A percentile compares a stretch with the other conserved stretches of the same genome.
phyloP scores from a whole-genome alignment of 2,888 invertebrate genomes.

The Camponotus fellah region DNA sequence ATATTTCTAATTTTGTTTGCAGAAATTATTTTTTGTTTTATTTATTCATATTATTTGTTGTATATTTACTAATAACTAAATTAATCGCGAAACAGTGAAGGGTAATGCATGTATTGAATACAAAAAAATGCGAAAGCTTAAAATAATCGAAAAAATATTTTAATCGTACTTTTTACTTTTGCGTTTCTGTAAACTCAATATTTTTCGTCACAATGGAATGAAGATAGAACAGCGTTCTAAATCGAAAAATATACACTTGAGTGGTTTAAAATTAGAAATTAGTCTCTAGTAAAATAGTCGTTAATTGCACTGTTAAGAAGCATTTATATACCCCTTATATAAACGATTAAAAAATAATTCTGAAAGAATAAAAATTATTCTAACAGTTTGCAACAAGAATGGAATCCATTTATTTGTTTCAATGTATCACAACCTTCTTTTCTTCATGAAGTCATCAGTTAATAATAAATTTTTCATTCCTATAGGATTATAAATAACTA shows the following conservation, averaged over 20 bases:
- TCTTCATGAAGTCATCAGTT: slow-evolving; percentile 8
- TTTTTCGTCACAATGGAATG: background rate
- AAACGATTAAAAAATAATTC: slow-evolving; percentile 52
- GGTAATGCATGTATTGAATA: slow-evolving; percentile 73
- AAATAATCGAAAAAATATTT: slow-evolving; percentile 21
- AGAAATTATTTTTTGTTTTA: slow-evolving; percentile 28
- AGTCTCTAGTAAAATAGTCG: slow-evolving; percentile 51
- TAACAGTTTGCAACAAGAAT: slow-evolving; percentile 53
- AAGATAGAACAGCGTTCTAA: slow-evolving; percentile 23
- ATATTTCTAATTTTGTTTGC: slow-evolving; percentile 23
- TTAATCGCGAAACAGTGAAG: slow-evolving; percentile 25
- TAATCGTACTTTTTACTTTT: background rate
- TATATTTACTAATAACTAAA: slow-evolving; percentile 20
- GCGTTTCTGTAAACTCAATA: slow-evolving; percentile 17
- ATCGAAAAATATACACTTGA: slow-evolving; percentile 28
- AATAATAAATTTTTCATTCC: background rate
- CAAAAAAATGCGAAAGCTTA: slow-evolving; percentile 24
- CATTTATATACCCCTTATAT: slow-evolving; percentile 61
- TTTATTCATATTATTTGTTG: slow-evolving; percentile 49
- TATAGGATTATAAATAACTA: background rate
- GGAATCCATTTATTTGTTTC: slow-evolving; percentile 17
- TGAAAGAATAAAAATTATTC: slow-evolving; percentile 61
- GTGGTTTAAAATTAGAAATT: slow-evolving; percentile 53
- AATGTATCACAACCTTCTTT: slow-evolving; percentile 17
- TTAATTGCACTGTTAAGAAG: slow-evolving; percentile 62